Evolutionary conservation across 1,140 invertebrate species (phyloP), one percentile per base, ranked within the genome.

Genomic region (Armadillidium nasatum): DNA sequence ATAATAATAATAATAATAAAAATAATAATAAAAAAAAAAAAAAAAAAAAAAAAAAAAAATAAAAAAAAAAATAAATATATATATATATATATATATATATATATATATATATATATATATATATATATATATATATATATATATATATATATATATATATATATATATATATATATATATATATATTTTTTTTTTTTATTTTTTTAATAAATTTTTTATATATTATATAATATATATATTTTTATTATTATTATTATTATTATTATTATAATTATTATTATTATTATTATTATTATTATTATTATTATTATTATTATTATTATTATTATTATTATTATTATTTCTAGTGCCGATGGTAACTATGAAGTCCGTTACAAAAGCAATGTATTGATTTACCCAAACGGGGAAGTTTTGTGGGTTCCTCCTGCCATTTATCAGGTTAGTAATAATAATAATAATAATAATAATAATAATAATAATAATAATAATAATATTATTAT

Each of bases 301-400:
- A 60, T 60, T 60, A 60, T 15, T 19, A 60, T 50, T 19, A 60
- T 60, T 60, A 44, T 72, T 44, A 72, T 15, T 43, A 45, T 71
- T 19, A 45, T 15, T 71, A 71, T 71, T 33, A 71, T 71, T 71
- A 43, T 15, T 2, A 43, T 60, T 60, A n/a, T 7, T 73, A 22
- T 66, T 72, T 89, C 78, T 86, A 97, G 94, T 85, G 95, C 95
- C 83, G 95, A 97, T 85, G 95, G 95, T 45, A 97, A 97, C 85
- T 97, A 96, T 85, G 94, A 96, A 88, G 94, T 96, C 44, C 90
- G 95, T 77, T 99, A 97, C 86, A 96, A 97, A 85, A 97, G 94
- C 67, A 98, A 99, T 88, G 94, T 97, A 0, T 88, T 99, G 10
- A 96, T 99, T 81, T 96, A 96, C 85, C 91, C 92, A 4, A 91